Base-by-base conservation (phyloP, 2,888 invertebrate genomes). In the Pycnomerus fuliginosus region DNA sequence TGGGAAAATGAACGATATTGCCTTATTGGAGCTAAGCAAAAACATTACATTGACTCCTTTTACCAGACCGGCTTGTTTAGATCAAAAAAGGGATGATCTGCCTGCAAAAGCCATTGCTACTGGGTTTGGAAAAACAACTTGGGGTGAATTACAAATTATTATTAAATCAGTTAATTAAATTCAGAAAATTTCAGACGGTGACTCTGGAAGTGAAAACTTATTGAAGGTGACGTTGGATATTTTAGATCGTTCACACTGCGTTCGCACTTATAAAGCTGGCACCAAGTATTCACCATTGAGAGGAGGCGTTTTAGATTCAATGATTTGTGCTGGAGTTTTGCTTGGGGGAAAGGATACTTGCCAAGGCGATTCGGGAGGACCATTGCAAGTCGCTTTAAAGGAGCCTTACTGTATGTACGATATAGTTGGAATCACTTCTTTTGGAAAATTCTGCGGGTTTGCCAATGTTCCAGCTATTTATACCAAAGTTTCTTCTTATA, bases 1-100 rank as follows among this genome's bases (percentile, higher is more conserved):
- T 0, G 49, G 62, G 0, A 63, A 68, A 37, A 77, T 77, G 52
- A 67, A 79, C 50, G 79, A 79, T 40, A 76, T 79, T 16, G 78
- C 71, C 2, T 61, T 79, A 1, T 39, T 78, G 1, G 67, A 67
- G 53, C 48, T 78, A 14, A 61, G 69, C 2, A 44, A 50, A 11
- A 37, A 37, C 2, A 72, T 73, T 0, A 24, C 24, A 1, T 71
- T 77, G 41, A 57, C 70, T 42, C 65, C 64, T 1, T 73, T 61
- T 48, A 65, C 68, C 1, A 65, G 77, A 50, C 78, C 78, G 0
- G 74, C 75, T 1, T 78, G 78, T 58, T 56, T 78, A 3, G 55
- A 60, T 4, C 7, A 10, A 2, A 36, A 60, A 3, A 24, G 36
- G 3, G 11, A 33, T 13, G 11, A 4, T 15, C 23, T 16, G 8